Conservation (phyloP, 2,797 vertebrate species). For the Bufotes viridis region DNA sequence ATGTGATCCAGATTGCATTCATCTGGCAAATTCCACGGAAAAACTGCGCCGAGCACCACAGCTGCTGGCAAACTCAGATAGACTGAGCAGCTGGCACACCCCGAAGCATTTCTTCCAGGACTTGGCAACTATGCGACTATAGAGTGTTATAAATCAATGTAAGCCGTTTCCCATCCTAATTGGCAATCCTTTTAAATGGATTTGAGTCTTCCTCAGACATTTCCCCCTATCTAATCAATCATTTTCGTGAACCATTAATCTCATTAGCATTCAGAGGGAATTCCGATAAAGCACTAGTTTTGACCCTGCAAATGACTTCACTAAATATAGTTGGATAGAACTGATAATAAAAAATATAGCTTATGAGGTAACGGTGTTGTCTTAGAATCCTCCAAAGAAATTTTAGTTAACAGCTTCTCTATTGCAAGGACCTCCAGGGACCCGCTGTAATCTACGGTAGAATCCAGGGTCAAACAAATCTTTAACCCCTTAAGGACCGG, state of each 20-base stretch:
- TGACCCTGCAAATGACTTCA: background rate
- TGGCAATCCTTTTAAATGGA: constrained; percentile 33
- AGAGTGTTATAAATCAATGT: constrained; percentile 37
- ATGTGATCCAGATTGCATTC: background rate
- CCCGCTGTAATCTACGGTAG: too few species aligned
- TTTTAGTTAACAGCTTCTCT: too few species aligned
- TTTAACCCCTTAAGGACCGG: too few species aligned
- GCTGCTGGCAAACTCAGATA: constrained; percentile 15
- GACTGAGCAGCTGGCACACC: background rate
- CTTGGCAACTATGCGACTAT: background rate
- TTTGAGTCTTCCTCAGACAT: background rate
- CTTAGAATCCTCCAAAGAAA: too few species aligned
- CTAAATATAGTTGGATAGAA: background rate
- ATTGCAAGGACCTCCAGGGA: too few species aligned
- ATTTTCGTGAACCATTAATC: background rate
- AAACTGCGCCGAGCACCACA: background rate
- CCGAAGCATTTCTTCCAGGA: background rate
- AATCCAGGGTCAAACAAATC: too few species aligned
- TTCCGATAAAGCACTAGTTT: constrained; percentile 1
- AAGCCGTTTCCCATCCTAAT: constrained; percentile 26
- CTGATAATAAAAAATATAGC: too few species aligned
- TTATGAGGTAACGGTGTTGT: too few species aligned
- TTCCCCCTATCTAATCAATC: background rate
- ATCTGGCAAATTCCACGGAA: constrained; percentile 9
- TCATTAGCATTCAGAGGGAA: background rate